Percentiles rank a stretch among this genome's conserved stretches.
Conservation (phyloP, 92 coral and sea anemone species). For the Montipora capitata region DNA sequence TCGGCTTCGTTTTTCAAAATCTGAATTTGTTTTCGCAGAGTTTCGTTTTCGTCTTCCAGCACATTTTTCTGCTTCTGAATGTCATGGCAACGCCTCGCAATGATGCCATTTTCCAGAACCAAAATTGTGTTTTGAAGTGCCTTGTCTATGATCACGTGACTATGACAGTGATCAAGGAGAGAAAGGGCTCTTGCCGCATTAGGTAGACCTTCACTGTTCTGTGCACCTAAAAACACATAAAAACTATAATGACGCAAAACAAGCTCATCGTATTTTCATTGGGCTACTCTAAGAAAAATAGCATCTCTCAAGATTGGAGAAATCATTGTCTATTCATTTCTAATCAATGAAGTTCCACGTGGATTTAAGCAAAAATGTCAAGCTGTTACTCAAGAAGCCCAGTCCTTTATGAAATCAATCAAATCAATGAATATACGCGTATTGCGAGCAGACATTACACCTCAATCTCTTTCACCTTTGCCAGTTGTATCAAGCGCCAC, state of each 20-base stretch:
- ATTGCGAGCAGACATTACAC: too few species aligned
- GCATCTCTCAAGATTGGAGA: too few species aligned
- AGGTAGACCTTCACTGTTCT: constrained; percentile 1
- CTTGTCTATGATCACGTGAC: constrained; percentile 94
- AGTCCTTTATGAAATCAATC: too few species aligned
- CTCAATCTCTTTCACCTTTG: too few species aligned
- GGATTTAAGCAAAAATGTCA: too few species aligned
- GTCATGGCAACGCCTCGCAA: constrained; percentile 44
- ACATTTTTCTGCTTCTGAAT: constrained; percentile 68
- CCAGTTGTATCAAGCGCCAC: too few species aligned
- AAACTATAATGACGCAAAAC: not conserved
- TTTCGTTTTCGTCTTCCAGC: constrained; percentile 74
- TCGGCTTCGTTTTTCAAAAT: constrained; percentile 63
- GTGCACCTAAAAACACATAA: not conserved
- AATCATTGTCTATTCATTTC: too few species aligned
- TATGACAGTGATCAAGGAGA: constrained; percentile 83
- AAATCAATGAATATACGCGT: too few species aligned
- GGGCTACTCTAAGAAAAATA: too few species aligned
- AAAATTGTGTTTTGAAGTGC: constrained; percentile 90
- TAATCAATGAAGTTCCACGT: too few species aligned
- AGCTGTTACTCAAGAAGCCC: too few species aligned
- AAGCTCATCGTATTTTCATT: not conserved
- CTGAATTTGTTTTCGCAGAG: constrained; percentile 68
- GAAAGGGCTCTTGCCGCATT: constrained; percentile 21
- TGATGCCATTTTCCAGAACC: constrained; percentile 78